Percentiles rank a stretch among this genome's conserved stretches.
Conservation (phyloP, 2,888 invertebrate genomes). For the Globia sparganii region DNA sequence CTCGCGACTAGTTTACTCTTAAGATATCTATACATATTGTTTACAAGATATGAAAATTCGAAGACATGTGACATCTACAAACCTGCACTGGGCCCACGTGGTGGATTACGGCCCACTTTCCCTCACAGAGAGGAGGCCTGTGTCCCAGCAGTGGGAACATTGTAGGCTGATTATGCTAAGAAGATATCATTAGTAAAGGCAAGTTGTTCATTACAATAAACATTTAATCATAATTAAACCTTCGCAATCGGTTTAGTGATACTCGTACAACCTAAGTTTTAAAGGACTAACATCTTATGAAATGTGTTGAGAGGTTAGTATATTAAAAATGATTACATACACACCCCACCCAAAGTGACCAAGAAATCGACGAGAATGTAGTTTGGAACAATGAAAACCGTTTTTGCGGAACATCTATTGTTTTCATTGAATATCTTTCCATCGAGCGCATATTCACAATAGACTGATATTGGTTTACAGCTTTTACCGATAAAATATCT, state of each 20-base stretch:
- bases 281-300: not conserved
- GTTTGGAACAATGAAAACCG: slow-evolving; percentile 78
- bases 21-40: not conserved
- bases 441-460: slow-evolving; percentile 81
- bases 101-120: not conserved
- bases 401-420: slow-evolving; percentile 83
- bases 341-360: slow-evolving; percentile 6
- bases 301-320: not conserved
- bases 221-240: not conserved
- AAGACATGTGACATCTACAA: not conserved
- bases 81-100: too few species aligned
- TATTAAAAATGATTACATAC: not conserved
- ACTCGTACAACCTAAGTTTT: not conserved
- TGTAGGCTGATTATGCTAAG: not conserved
- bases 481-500: slow-evolving; percentile 77
- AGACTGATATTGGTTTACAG: slow-evolving; percentile 80
- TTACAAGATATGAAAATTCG: not conserved
- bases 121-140: not conserved
- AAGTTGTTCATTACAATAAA: not conserved
- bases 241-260: not conserved
- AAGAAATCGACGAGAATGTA: slow-evolving; percentile 43
- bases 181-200: not conserved
- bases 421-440: slow-evolving; percentile 83
- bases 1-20: too few species aligned
- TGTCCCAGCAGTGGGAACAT: not conserved